phyloP scores from a whole-genome alignment of 2,888 invertebrate species.

The Athalia circularis region DNA sequence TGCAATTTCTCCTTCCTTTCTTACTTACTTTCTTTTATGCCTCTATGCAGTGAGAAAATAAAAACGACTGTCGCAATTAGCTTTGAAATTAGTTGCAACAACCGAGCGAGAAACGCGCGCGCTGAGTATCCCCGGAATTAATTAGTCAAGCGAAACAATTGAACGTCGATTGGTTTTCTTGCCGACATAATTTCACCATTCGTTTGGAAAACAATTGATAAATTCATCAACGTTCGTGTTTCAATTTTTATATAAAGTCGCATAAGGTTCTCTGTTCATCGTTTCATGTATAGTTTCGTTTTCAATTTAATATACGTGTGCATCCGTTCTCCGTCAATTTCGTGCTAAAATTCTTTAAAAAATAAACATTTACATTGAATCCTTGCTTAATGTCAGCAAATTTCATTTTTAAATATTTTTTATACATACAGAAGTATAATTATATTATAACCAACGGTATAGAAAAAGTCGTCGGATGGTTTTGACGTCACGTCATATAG shows the following conservation, averaged over 20 bases:
- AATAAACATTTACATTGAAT: conserved; percentile 29
- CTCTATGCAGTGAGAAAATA: background rate
- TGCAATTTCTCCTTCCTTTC: background rate
- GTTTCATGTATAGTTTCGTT: background rate
- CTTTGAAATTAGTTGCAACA: background rate
- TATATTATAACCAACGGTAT: background rate
- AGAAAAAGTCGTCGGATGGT: too few relatives aligned
- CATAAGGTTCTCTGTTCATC: too few relatives aligned
- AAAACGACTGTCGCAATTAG: background rate
- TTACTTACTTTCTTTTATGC: background rate
- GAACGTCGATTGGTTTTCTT: background rate
- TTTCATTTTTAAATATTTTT: conserved; percentile 18
- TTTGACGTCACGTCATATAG: too few relatives aligned
- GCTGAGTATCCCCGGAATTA: background rate
- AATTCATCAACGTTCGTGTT: background rate
- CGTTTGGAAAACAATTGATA: background rate
- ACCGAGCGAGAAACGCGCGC: background rate
- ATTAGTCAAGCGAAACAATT: background rate
- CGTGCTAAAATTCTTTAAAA: conserved; percentile 16
- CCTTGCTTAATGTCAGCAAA: conserved; percentile 25
- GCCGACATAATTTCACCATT: background rate
- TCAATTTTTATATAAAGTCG: background rate
- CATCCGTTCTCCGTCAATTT: background rate
- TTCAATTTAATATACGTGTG: background rate
- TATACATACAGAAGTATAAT: background rate